Base-by-base conservation (phyloP, 2,113 vertebrate species). In the Odontesthes bonariensis region DNA sequence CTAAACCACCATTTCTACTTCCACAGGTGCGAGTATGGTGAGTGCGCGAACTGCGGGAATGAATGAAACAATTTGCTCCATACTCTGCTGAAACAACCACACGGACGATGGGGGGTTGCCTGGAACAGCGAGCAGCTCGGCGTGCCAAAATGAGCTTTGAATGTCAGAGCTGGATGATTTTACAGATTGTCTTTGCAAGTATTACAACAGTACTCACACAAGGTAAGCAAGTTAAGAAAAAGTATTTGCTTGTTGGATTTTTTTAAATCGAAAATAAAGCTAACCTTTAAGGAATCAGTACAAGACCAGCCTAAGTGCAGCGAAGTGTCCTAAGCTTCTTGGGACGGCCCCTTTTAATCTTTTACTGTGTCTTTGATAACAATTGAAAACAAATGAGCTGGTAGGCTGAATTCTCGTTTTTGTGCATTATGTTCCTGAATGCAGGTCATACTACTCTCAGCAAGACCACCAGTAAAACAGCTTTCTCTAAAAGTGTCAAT, bases 111-210 rank as follows among this genome's bases (percentile, higher is more conserved):
- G 87, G 81, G 87, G 86, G 54, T 85, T 83, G 47, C 40, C 73
- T 83, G 84, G 73, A 87, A 67, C 75, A 77, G 54, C 61, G 79
- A 78, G 77, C 64, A 51, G 73, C 69, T 66, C 64, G 20, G 73
- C 57, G 78, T 91, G 87, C 89, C 89, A 94, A 92, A 73, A 94
- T 94, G 93, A 91, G 75, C 85, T 63, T 81, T 81, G 71, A 71
- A 71, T 46, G 75, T 68, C 84, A 75, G 68, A 86, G 61, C 72
- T 91, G 89, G 90, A 83, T 79, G 84, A 86, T 90, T 72, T 77
- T 90, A 78, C 88, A 83, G 44, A 79, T 94, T 72, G 64, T 92
- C 19, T 76, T 93, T 23, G 81, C 89, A 65, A 89, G 86, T 60
- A 61, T 91, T 22, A 71, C 86, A 51, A 63, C 89, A 35, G 70